These are phyloP conservation scores for Acipenser ruthenus DNA, from an alignment of 2,797 vertebrate species.

Conservation along the genomic window DNA sequence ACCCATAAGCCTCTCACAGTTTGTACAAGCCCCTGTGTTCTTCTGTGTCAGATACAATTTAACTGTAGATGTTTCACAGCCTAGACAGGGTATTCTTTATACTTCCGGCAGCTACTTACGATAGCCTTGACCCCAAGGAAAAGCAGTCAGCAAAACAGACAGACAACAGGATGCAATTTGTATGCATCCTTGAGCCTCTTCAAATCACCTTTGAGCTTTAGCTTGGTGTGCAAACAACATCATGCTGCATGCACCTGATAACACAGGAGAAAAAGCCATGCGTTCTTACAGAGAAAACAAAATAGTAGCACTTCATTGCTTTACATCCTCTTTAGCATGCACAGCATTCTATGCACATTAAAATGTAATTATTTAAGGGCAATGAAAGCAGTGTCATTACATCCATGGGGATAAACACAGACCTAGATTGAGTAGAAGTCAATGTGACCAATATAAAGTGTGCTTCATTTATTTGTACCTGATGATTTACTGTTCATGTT, in stretches of 20 bases:
- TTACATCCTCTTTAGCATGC: not conserved
- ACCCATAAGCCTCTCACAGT: too few species aligned
- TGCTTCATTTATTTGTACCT: too few species aligned
- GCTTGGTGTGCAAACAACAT: slow-evolving; percentile 71
- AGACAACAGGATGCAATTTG: slow-evolving; percentile 75
- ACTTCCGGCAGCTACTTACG: not conserved
- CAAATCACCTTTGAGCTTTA: slow-evolving; percentile 64
- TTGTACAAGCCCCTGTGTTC: slow-evolving; percentile 20
- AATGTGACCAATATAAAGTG: too few species aligned
- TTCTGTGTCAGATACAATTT: slow-evolving; percentile 35
- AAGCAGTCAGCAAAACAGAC: slow-evolving; percentile 27
- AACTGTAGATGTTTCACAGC: slow-evolving; percentile 32
- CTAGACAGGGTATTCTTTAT: slow-evolving; percentile 37
- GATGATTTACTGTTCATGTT: too few species aligned
- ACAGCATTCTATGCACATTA: not conserved
- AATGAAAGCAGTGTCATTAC: too few species aligned
- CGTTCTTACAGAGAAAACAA: not conserved
- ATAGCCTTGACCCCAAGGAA: not conserved
- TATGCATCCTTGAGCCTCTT: slow-evolving; percentile 66
- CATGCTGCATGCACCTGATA: slow-evolving; percentile 67
- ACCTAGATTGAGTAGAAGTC: too few species aligned
- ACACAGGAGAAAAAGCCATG: slow-evolving; percentile 40
- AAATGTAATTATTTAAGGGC: too few species aligned
- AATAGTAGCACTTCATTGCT: not conserved
- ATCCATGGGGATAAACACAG: too few species aligned